phyloP scores from a whole-genome alignment of 2,888 invertebrate species.

The Cancer borealis region DNA sequence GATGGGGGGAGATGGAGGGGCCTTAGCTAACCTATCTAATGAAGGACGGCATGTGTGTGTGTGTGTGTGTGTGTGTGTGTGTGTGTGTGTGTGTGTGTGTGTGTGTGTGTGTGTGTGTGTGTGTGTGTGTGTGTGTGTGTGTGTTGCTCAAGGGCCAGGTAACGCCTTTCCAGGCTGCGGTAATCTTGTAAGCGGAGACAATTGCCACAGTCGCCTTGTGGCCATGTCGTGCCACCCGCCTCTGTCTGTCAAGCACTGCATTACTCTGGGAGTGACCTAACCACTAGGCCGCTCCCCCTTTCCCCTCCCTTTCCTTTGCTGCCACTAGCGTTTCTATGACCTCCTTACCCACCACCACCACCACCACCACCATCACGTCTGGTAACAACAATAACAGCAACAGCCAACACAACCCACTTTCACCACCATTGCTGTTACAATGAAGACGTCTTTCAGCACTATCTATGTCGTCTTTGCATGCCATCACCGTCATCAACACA shows the following conservation, averaged over 20 bases:
- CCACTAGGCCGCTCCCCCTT: neutral
- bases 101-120: slow-evolving; percentile 22
- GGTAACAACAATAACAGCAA: neutral
- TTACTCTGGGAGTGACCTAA: slow-evolving; percentile 29
- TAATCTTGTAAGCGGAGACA: slow-evolving; percentile 40
- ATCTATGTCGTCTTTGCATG: neutral
- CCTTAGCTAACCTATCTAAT: neutral
- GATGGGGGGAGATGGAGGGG: neutral
- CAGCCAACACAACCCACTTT: neutral
- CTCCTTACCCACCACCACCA: neutral
- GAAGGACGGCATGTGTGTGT: neutral
- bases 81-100: slow-evolving; percentile 1
- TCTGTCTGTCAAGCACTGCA: slow-evolving; percentile 58
- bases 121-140: slow-evolving; percentile 34
- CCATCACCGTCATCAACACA: neutral
- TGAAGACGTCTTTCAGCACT: neutral
- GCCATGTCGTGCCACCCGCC: slow-evolving; percentile 16
- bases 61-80: slow-evolving; percentile 1
- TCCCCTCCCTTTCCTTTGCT: slow-evolving; percentile 2
- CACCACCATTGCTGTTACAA: neutral
- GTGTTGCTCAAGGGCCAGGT: slow-evolving; percentile 5
- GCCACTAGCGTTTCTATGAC: neutral
- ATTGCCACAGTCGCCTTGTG: slow-evolving; percentile 33
- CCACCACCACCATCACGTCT: neutral
- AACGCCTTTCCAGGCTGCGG: neutral